A percentile compares a stretch with the other conserved stretches of the same genome.
These are phyloP conservation scores for Centropus unirufus DNA, from an alignment of 2,113 vertebrate species.

Conservation along the genomic window DNA sequence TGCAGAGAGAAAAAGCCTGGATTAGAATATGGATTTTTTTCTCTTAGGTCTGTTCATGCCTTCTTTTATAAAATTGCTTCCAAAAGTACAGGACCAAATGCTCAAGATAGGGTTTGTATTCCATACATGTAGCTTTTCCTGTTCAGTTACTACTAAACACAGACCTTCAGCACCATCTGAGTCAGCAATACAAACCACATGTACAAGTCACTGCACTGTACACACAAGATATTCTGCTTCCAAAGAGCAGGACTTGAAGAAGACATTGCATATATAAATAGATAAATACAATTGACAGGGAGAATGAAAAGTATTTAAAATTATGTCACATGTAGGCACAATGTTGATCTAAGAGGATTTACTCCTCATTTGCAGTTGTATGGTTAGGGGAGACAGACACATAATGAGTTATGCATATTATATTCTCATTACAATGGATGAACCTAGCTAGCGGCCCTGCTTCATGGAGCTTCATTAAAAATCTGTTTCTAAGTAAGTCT, in stretches of 20 bases:
- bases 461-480: background rate
- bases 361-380: background rate
- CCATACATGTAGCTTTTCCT: background rate
- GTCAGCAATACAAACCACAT: background rate
- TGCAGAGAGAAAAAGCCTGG: background rate
- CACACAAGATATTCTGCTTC: background rate
- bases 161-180: background rate
- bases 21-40: background rate
- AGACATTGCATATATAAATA: background rate
- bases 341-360: background rate
- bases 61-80: background rate
- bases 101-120: background rate
- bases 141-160: background rate
- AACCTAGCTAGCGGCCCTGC: background rate
- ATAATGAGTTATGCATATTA: background rate
- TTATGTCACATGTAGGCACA: background rate
- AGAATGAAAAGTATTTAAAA: background rate
- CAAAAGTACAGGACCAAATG: background rate
- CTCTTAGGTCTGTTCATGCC: background rate
- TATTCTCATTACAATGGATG: background rate
- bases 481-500: background rate
- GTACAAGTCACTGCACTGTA: background rate
- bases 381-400: background rate
- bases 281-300: background rate
- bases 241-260: background rate